Conservation (phyloP, 1,140 invertebrate genomes). For the Adoxophyes honmai region DNA sequence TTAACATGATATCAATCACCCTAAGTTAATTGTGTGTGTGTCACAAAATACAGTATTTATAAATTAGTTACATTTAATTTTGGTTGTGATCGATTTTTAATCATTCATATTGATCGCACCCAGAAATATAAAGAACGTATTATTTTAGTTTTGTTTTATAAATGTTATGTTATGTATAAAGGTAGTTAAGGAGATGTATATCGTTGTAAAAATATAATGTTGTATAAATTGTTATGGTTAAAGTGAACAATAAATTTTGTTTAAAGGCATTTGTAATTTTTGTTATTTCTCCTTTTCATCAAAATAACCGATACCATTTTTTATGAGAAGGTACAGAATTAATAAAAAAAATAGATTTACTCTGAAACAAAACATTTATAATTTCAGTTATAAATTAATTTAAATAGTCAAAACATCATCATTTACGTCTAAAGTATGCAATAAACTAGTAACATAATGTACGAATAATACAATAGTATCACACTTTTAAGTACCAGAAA, state of each 20-base stretch:
- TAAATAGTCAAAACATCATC: too few relatives aligned
- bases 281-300: background rate
- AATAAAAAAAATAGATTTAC: too few relatives aligned
- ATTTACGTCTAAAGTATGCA: too few relatives aligned
- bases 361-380: too few relatives aligned
- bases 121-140: slow-evolving; percentile 35
- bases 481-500: too few relatives aligned
- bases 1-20: background rate
- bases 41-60: slow-evolving; percentile 19
- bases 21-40: slow-evolving; percentile 6
- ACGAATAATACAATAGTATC: too few relatives aligned
- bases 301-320: too few relatives aligned
- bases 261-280: slow-evolving; percentile 8
- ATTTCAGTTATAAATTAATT: too few relatives aligned
- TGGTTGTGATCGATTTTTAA: slow-evolving; percentile 69
- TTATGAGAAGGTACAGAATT: too few relatives aligned
- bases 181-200: slow-evolving; percentile 16
- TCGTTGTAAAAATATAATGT: slow-evolving; percentile 9
- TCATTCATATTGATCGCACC: slow-evolving; percentile 59
- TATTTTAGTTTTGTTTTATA: background rate
- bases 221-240: slow-evolving; percentile 13
- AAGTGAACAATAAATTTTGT: slow-evolving; percentile 14
- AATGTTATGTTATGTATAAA: slow-evolving; percentile 20
- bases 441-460: too few relatives aligned
- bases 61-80: slow-evolving; percentile 32